Conservation (phyloP, 2,113 vertebrate species). For the Psilopogon haemacephalus region DNA sequence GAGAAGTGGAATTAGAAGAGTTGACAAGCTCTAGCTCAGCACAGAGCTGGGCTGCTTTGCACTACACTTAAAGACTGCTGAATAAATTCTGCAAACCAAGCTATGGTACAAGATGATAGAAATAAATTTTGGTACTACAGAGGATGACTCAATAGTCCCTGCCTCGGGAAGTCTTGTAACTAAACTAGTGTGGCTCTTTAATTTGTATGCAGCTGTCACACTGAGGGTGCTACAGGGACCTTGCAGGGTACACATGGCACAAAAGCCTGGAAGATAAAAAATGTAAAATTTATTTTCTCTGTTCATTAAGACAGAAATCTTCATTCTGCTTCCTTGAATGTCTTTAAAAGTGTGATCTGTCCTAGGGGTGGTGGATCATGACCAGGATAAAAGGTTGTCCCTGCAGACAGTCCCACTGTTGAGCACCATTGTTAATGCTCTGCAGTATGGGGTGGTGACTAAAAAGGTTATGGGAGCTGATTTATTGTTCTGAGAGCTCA, state of each 20-base stretch:
- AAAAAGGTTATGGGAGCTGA: fast-evolving
- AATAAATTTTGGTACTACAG: background rate
- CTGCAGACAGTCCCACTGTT: fast-evolving
- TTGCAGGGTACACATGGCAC: fast-evolving
- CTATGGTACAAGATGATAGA: background rate
- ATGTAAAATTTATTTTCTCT: fast-evolving
- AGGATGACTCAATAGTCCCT: background rate
- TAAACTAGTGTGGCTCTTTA: background rate
- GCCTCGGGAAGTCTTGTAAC: background rate
- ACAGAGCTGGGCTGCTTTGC: background rate
- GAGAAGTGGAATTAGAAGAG: background rate
- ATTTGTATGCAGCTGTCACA: background rate
- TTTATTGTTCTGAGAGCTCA: background rate
- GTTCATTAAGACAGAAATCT: background rate
- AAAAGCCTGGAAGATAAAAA: background rate
- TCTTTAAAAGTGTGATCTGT: fast-evolving
- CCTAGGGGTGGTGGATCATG: background rate
- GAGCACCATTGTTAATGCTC: background rate
- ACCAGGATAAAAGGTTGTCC: no score
- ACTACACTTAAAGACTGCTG: background rate
- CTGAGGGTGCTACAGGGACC: background rate
- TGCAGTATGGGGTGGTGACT: fast-evolving
- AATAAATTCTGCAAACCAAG: background rate
- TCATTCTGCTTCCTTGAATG: background rate
- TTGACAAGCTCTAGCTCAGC: no score